Base-by-base conservation (phyloP, 2,888 invertebrate species). In the Lymantria dispar region DNA sequence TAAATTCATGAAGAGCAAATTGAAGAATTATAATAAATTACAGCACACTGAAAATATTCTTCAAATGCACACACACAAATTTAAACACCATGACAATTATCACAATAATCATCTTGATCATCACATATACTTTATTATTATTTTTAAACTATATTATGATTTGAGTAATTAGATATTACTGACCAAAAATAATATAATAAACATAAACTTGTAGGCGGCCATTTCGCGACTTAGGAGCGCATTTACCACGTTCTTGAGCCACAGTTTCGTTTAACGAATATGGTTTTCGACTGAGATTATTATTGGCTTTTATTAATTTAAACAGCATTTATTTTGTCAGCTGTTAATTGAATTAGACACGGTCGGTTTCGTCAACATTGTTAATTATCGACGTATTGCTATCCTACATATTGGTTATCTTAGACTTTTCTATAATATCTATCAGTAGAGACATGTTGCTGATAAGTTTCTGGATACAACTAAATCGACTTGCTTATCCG, bases 271-370 rank as follows among this genome's bases (percentile, higher is more conserved):
- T 14, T 43, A 33, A 22, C 41, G 37, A 38, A 52, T 38, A 15
- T 43, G 37, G 33, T 45, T 47, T 33, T 30, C 15, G 22, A 8
- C 40, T 10, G 13, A 14, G 36, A 11, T n/a, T 41, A 13, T 8
- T 43, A 44, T 40, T 51, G 29, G 8, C 36, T 11, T 43, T 40
- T 14, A 44, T 49, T 48, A 52, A 52, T 47, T 46, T 52, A 60
- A 55, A 58, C 46, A 60, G 30, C 48, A 53, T 42, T 50, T 58
- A 54, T 58, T 62, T 60, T 58, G 47, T 51, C 56, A 56, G 56
- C 46, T 56, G 56, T 46, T 56, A 48, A 59, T 62, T 59, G 54
- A 41, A 55, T 62, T 59, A 43, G 56, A 48, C 52, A 54, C 45
- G 56, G 56, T 58, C 48, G 38, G 7, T 39, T 13, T 46, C 7